phyloP scores from a whole-genome alignment of 2,888 invertebrate species.

The Pachydiplax longipennis region DNA sequence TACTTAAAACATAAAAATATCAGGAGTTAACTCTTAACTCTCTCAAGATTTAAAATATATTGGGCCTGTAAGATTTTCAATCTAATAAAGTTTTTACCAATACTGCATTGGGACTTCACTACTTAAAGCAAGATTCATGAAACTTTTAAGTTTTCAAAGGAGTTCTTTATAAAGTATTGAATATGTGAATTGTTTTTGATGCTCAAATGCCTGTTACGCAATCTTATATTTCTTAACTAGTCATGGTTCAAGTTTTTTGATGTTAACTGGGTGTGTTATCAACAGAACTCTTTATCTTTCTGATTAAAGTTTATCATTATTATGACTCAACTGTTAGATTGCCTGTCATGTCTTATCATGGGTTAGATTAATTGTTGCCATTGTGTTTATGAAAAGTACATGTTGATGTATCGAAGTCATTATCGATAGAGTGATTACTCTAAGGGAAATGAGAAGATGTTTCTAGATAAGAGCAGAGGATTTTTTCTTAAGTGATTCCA shows the following conservation, averaged over 20 bases:
- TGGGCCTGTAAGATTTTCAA: too few species aligned
- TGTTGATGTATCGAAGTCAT: background rate
- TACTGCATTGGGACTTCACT: background rate
- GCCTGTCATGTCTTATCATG: background rate
- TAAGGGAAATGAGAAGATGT: background rate
- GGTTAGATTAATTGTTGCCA: background rate
- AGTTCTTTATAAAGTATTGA: background rate
- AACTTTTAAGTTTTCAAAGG: too few species aligned
- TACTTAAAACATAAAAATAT: too few species aligned
- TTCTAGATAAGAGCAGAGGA: too few species aligned
- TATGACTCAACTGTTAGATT: background rate
- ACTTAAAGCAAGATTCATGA: background rate
- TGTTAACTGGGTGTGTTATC: background rate
- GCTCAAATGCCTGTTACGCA: background rate
- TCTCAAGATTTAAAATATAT: too few species aligned
- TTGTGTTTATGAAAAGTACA: background rate
- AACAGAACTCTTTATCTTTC: background rate
- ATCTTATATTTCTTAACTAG: background rate
- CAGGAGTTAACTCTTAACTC: too few species aligned
- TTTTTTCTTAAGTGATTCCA: too few species aligned
- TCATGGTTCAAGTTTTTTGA: background rate
- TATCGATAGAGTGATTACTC: background rate
- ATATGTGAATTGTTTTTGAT: background rate
- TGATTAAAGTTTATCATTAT: background rate
- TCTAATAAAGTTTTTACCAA: background rate